Evolutionary conservation across 2,113 vertebrate genomes (phyloP).

Genomic region (Pelusios castaneus): DNA sequence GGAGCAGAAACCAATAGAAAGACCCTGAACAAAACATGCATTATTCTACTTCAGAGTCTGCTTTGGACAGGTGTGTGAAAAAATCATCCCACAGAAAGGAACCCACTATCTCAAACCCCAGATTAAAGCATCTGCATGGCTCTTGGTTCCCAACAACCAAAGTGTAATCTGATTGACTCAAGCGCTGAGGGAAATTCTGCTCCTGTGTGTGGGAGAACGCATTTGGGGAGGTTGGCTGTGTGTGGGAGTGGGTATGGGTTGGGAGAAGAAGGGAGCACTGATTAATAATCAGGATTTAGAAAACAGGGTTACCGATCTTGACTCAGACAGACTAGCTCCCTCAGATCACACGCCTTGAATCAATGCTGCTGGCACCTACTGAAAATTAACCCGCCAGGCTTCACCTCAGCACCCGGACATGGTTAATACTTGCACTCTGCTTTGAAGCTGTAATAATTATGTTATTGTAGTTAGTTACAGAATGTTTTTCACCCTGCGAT

Average conservation of each 20-base stretch:
- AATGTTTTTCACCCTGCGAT: not conserved
- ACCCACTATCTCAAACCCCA: slow-evolving; percentile 55
- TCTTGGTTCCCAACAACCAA: slow-evolving; percentile 1
- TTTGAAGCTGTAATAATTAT: not conserved
- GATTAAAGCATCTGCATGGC: slow-evolving; percentile 56
- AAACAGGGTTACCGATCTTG: not conserved
- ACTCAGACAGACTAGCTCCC: not conserved
- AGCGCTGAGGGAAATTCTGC: not conserved
- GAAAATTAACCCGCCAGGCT: not conserved
- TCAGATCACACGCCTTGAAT: not conserved
- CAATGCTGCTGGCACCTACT: not conserved
- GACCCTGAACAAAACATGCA: slow-evolving; percentile 53
- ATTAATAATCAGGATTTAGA: accelerated
- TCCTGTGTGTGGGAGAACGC: not conserved
- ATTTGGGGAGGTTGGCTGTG: accelerated
- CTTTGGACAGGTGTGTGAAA: slow-evolving; percentile 57
- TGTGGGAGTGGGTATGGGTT: accelerated
- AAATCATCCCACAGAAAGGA: slow-evolving; percentile 60
- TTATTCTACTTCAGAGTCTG: slow-evolving; percentile 42
- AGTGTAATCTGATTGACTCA: not conserved
- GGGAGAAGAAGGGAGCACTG: not conserved
- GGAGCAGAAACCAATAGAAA: slow-evolving; percentile 21
- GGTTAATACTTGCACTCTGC: accelerated
- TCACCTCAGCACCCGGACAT: accelerated
- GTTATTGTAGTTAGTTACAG: not conserved